These are phyloP conservation scores for Drosophila longiperda DNA, from an alignment of 2,888 invertebrate species.

Conservation along the genomic window DNA sequence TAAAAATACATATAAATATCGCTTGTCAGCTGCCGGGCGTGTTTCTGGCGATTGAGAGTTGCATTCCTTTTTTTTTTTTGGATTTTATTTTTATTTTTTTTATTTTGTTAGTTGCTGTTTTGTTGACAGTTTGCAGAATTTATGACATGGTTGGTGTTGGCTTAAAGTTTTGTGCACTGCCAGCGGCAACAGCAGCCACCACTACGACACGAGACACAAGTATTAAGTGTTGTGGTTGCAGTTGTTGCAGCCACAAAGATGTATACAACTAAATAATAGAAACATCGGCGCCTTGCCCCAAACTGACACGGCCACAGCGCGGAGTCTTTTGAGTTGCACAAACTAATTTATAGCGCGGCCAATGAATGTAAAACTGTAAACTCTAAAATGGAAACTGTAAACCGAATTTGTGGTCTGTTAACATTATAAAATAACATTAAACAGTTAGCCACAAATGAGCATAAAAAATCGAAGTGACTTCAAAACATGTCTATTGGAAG, in stretches of 20 bases:
- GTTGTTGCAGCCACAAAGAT: constrained; percentile 48
- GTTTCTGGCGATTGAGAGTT: constrained; percentile 42
- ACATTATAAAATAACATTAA: constrained; percentile 1
- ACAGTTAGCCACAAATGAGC: neutral
- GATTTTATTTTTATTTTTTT: constrained; percentile 7
- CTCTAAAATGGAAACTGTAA: neutral
- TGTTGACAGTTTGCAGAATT: constrained; percentile 73
- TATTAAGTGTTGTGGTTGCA: constrained; percentile 30
- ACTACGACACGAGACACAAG: neutral
- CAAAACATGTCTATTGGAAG: neutral
- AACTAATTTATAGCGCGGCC: constrained; percentile 57
- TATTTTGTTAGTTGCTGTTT: constrained; percentile 37
- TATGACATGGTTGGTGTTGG: constrained; percentile 68
- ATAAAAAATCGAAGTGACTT: neutral
- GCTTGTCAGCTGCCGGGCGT: constrained; percentile 72
- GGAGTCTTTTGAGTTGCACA: constrained; percentile 35
- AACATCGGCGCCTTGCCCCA: constrained; percentile 59
- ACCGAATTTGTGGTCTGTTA: constrained; percentile 16
- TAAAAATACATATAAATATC: constrained; percentile 51
- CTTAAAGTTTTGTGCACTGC: constrained; percentile 53
- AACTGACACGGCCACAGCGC: constrained; percentile 57
- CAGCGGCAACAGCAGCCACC: constrained; percentile 29
- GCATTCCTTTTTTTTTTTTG: constrained; percentile 1
- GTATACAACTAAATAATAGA: constrained; percentile 65
- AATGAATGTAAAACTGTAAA: constrained; percentile 47